Evolutionary conservation across 2,113 vertebrate species (phyloP).

Genomic region (Limanda limanda): DNA sequence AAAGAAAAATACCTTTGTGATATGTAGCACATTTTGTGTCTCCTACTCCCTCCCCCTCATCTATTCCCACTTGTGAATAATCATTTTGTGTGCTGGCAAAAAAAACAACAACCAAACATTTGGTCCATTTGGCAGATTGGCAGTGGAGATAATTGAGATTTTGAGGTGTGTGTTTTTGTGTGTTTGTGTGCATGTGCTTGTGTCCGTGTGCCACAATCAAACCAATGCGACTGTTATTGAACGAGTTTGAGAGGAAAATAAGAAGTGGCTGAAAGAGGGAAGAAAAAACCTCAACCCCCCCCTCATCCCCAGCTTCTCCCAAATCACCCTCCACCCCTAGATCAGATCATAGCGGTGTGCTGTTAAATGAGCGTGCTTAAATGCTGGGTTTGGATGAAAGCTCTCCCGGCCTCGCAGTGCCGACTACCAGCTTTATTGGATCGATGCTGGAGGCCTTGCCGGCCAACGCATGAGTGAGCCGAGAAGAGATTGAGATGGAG

Average conservation of each 20-base stretch:
- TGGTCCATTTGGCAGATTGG: conserved; percentile 45
- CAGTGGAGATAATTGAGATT: conserved; percentile 66
- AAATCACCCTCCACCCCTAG: conserved; percentile 9
- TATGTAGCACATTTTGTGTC: conserved; percentile 1
- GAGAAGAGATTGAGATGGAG: conserved; percentile 52
- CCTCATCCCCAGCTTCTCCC: not conserved
- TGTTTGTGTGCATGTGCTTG: conserved; percentile 19
- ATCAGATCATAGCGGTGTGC: conserved; percentile 58
- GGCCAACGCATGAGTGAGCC: conserved; percentile 57
- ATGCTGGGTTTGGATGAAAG: conserved; percentile 50
- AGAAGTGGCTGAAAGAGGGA: conserved; percentile 26
- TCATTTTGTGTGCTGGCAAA: conserved; percentile 40
- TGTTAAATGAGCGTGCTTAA: conserved; percentile 64
- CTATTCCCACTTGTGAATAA: conserved; percentile 48
- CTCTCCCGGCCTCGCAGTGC: conserved; percentile 50
- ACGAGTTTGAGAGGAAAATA: conserved; percentile 53
- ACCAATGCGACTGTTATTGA: conserved; percentile 58
- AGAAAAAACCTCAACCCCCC: not conserved
- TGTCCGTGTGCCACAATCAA: conserved; percentile 26
- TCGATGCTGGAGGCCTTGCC: conserved; percentile 70
- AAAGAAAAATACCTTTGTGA: conserved; percentile 6
- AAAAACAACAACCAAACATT: conserved; percentile 60
- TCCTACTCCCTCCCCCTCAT: conserved; percentile 6
- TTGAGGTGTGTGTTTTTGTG: conserved; percentile 36
- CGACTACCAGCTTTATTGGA: conserved; percentile 71